These are phyloP conservation scores for Heteromyza rotundicornis DNA, from an alignment of 2,888 invertebrate species.

Conservation along the genomic window DNA sequence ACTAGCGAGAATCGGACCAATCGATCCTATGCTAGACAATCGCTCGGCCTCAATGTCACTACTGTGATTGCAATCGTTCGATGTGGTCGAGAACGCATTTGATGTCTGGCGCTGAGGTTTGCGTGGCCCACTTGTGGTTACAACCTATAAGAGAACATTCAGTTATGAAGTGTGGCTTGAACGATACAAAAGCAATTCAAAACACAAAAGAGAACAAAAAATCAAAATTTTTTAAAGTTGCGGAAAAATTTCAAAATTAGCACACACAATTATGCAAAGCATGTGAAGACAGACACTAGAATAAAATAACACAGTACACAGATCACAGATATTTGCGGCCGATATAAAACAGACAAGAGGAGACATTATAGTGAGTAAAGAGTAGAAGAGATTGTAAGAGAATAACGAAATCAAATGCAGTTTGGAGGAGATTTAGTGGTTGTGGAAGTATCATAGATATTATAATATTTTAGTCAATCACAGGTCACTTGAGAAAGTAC, in stretches of 20 bases:
- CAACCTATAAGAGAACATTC: conserved; percentile 66
- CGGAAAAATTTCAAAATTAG: neutral
- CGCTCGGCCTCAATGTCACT: conserved; percentile 25
- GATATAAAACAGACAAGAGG: neutral
- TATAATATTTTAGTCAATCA: no score
- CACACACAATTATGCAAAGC: neutral
- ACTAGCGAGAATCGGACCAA: neutral
- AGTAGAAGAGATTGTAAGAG: neutral
- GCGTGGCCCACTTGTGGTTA: conserved; percentile 78
- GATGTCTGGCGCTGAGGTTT: conserved; percentile 73
- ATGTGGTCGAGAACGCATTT: conserved; percentile 61
- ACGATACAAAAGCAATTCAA: neutral
- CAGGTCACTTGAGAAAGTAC: neutral
- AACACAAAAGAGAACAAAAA: neutral
- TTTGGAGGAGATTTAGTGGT: neutral
- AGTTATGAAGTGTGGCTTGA: neutral
- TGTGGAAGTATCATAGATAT: neutral
- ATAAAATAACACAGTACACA: neutral
- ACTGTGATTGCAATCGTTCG: conserved; percentile 52
- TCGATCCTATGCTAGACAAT: conserved; percentile 22
- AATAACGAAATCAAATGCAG: neutral
- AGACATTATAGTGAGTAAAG: neutral
- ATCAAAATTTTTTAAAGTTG: neutral
- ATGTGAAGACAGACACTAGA: neutral
- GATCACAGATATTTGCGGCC: neutral